Base-by-base conservation (phyloP, 2,113 vertebrate genomes). In the Talpa occidentalis region DNA sequence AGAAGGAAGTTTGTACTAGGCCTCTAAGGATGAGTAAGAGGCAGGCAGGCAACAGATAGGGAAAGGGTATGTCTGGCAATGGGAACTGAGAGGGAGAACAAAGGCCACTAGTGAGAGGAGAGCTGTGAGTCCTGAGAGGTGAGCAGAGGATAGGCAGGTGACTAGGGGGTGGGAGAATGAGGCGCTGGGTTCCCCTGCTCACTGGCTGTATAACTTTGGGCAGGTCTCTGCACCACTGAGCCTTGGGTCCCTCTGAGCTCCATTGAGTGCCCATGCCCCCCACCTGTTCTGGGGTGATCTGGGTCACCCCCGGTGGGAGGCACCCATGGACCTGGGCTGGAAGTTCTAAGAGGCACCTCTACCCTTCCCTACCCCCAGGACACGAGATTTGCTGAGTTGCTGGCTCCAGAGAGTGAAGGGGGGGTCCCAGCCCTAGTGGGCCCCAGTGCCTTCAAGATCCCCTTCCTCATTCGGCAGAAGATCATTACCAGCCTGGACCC, bases 391-490 rank as follows among this genome's bases (percentile, higher is more conserved):
- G 96, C 98, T 0, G 98, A 98, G 74, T 96, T 98, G 97, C 95
- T 98, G 97, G 98, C 99, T 91, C 98, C 99, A 9, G 97, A 99
- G 96, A 98, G 98, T 26, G 99, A 99, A 98, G 99, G 98, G 97
- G 99, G 98, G 52, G 98, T 98, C 91, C 99, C 99, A 0, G 99
- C 99, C 97, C 98, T 99, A 96, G 99, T 99, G 83, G 99, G 99
- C 81, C 99, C 99, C 98, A 99, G 99, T 98, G 99, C 99, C 97
- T 99, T 99, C 98, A 99, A 99, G 99, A 99, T 99, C 98, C 99
- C 99, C 60, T 99, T 99, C 98, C 99, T 99, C 98, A 99, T 99
- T 98, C 99, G 99, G 98, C 99, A 99, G 98, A 99, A 99, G 99
- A 99, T 99, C 98, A 99, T 99, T 98, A 99, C 99, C 98, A 99